These are phyloP conservation scores for Enteromius mattozi DNA, from an alignment of 2,797 vertebrate genomes.

Conservation along the genomic window DNA sequence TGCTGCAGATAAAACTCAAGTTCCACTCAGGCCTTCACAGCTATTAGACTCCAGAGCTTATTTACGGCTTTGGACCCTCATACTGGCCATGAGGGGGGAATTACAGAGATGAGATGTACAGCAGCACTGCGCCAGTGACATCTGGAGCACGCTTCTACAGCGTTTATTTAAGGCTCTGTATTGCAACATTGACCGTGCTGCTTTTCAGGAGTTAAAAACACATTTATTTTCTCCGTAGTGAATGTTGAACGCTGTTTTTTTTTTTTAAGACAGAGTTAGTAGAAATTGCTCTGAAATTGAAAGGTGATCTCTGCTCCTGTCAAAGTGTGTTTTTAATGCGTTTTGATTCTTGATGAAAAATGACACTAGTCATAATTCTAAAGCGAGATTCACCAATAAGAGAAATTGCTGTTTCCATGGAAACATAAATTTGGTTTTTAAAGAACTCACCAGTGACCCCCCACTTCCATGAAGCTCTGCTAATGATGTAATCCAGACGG, in stretches of 20 bases:
- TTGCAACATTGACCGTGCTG: neutral
- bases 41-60: conserved; percentile 44
- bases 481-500: neutral
- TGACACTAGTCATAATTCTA: neutral
- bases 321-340: neutral
- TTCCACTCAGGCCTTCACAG: conserved; percentile 45
- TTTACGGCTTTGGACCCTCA: conserved; percentile 41
- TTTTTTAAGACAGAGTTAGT: neutral
- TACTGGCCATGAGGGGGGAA: neutral
- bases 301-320: neutral
- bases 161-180: neutral
- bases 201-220: neutral
- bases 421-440: conserved; percentile 6
- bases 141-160: neutral
- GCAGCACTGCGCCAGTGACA: neutral
- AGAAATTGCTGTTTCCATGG: conserved; percentile 11
- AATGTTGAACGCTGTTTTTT: neutral
- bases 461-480: neutral
- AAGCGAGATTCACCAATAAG: neutral
- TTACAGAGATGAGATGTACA: neutral
- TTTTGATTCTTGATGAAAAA: conserved; percentile 3
- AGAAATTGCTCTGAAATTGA: neutral
- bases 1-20: conserved; percentile 57
- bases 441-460: neutral
- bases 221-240: neutral